Evolutionary conservation across 2,888 invertebrate species (phyloP).

Genomic region (Agrochola macilenta): DNA sequence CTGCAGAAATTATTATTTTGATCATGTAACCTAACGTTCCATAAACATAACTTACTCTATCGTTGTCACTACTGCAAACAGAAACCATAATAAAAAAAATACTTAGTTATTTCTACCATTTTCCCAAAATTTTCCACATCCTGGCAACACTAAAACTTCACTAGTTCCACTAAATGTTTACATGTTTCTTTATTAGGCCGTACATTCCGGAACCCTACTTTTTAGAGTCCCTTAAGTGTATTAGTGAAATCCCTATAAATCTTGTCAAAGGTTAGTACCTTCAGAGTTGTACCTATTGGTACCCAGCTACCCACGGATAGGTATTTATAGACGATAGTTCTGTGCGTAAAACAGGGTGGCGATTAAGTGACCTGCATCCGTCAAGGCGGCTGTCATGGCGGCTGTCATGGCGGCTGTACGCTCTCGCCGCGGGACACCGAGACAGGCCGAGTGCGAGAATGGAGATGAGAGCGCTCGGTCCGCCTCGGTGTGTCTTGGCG

Average conservation of each 20-base stretch:
- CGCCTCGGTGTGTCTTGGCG: no score
- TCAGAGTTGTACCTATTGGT: slow-evolving; percentile 16
- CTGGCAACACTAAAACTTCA: slow-evolving; percentile 40
- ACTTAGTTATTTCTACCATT: not conserved
- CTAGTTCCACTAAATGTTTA: slow-evolving; percentile 56
- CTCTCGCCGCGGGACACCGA: no score
- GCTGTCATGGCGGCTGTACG: no score
- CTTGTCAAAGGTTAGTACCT: slow-evolving; percentile 26
- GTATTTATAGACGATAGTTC: not conserved
- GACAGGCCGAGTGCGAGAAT: no score
- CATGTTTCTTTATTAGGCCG: slow-evolving; percentile 64
- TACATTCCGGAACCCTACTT: slow-evolving; percentile 50
- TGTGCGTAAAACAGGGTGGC: not conserved
- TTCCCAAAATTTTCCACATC: accelerated
- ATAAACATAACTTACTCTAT: no score
- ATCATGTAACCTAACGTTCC: not conserved
- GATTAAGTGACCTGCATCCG: no score
- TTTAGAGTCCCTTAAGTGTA: slow-evolving; percentile 64
- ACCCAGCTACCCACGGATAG: not conserved
- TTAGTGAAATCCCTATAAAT: slow-evolving; percentile 62
- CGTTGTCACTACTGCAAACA: not conserved
- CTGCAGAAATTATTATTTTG: not conserved
- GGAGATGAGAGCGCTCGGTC: no score
- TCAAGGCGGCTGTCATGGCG: no score
- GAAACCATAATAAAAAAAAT: no score